Conservation (phyloP, 2,888 invertebrate species). For the Limnephilus lunatus region DNA sequence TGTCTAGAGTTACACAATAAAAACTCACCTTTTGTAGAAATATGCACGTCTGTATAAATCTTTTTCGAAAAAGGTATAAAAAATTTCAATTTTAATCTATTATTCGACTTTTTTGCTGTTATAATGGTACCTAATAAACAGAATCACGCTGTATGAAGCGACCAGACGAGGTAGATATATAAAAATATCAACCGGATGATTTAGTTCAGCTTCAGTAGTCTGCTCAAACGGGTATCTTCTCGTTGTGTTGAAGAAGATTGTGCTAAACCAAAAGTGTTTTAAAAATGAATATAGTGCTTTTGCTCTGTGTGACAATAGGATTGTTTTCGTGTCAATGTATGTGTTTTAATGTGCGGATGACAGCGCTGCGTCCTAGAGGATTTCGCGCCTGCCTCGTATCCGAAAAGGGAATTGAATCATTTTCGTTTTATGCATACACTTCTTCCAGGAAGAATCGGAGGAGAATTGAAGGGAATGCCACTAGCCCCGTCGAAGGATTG, state of each 20-base stretch:
- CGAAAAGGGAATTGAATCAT: not conserved
- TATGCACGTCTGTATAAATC: not conserved
- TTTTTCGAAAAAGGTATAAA: too few relatives aligned
- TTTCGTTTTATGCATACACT: slow-evolving; percentile 23
- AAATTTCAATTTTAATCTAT: too few relatives aligned
- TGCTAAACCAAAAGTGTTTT: not conserved
- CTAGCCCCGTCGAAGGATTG: not conserved
- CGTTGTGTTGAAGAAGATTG: not conserved
- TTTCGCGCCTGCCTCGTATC: slow-evolving; percentile 34
- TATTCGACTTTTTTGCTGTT: not conserved
- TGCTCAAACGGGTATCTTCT: not conserved
- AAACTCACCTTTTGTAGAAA: not conserved
- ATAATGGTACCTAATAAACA: not conserved
- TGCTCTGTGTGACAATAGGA: not conserved
- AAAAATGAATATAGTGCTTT: not conserved
- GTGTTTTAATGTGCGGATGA: not conserved
- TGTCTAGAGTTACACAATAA: not conserved
- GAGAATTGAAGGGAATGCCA: not conserved
- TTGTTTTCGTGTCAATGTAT: not conserved
- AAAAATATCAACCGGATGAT: not conserved
- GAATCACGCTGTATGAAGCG: not conserved
- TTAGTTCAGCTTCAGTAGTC: not conserved
- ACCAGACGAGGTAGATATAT: not conserved
- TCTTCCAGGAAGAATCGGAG: not conserved
- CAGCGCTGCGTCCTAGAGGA: slow-evolving; percentile 4